Evolutionary conservation across 2,797 vertebrate species (phyloP).

Genomic region (Rhinoraja longicauda): DNA sequence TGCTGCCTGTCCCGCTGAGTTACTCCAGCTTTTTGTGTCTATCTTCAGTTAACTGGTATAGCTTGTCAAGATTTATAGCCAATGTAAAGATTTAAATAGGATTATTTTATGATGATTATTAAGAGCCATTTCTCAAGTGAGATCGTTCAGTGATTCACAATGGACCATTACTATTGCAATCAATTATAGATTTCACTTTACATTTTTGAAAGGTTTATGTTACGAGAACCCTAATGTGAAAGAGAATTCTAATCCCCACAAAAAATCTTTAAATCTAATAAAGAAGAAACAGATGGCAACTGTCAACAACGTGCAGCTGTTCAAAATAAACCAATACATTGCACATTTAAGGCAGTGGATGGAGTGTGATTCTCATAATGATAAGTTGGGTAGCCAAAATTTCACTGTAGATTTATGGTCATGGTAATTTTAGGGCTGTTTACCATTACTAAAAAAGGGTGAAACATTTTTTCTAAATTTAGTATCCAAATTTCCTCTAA

Average conservation of each 20-base stretch:
- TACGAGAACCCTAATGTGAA: neutral
- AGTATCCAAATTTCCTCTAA: neutral
- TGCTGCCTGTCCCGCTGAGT: no score
- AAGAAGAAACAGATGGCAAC: neutral
- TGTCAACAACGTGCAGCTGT: neutral
- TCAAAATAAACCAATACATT: neutral
- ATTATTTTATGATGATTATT: neutral
- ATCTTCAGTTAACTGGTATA: neutral
- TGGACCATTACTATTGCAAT: neutral
- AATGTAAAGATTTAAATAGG: neutral
- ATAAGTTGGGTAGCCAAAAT: conserved; percentile 12
- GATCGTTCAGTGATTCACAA: neutral
- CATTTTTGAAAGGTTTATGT: neutral
- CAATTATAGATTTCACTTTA: neutral
- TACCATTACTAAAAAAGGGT: neutral
- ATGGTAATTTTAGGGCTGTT: conserved; percentile 17
- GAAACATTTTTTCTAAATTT: neutral
- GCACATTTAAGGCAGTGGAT: neutral
- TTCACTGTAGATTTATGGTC: neutral
- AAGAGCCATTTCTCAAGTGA: neutral
- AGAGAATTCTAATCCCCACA: neutral
- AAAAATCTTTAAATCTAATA: neutral
- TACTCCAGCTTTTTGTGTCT: no score
- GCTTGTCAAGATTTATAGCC: neutral
- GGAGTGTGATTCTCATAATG: conserved; percentile 6